These are phyloP conservation scores for Scelioninae gen. 2 DNA, from an alignment of 2,888 invertebrate species.

Conservation along the genomic window DNA sequence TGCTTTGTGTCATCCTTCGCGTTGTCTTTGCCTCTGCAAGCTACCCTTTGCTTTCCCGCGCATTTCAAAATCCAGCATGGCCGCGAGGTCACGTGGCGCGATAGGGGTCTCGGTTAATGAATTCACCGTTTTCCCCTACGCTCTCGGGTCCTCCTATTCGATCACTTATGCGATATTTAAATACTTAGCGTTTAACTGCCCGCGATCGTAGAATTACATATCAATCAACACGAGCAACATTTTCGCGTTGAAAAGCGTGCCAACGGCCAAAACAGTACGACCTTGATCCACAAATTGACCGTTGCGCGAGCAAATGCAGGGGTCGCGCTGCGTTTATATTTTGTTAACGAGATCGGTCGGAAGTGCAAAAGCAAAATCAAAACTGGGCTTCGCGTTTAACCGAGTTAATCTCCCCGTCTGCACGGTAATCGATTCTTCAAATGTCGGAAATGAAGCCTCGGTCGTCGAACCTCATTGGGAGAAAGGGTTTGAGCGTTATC, in stretches of 20 bases:
- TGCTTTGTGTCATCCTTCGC: constrained; percentile 56
- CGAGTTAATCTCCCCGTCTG: constrained; percentile 14
- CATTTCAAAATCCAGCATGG: constrained; percentile 72
- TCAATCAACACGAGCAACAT: constrained; percentile 34
- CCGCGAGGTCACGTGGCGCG: constrained; percentile 72
- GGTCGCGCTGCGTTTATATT: too few species aligned
- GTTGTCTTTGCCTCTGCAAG: constrained; percentile 44
- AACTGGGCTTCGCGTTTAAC: too few species aligned
- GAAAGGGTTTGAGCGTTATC: constrained; percentile 55
- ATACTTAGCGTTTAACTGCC: constrained; percentile 44
- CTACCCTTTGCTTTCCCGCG: constrained; percentile 65
- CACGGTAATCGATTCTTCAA: constrained; percentile 38
- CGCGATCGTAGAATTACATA: constrained; percentile 35
- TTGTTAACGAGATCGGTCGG: too few species aligned
- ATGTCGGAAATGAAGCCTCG: constrained; percentile 47
- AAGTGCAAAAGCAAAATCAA: too few species aligned
- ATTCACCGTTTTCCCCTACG: constrained; percentile 62
- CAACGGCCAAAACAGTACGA: too few species aligned
- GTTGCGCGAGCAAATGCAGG: too few species aligned
- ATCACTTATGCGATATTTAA: constrained; percentile 57
- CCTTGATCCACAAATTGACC: too few species aligned
- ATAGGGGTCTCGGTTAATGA: constrained; percentile 70
- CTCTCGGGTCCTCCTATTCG: constrained; percentile 37
- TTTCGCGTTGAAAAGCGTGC: constrained; percentile 21
- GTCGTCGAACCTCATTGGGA: constrained; percentile 56